Evolutionary conservation across 2,797 vertebrate species (phyloP).

Genomic region (Hoplostethus atlanticus): DNA sequence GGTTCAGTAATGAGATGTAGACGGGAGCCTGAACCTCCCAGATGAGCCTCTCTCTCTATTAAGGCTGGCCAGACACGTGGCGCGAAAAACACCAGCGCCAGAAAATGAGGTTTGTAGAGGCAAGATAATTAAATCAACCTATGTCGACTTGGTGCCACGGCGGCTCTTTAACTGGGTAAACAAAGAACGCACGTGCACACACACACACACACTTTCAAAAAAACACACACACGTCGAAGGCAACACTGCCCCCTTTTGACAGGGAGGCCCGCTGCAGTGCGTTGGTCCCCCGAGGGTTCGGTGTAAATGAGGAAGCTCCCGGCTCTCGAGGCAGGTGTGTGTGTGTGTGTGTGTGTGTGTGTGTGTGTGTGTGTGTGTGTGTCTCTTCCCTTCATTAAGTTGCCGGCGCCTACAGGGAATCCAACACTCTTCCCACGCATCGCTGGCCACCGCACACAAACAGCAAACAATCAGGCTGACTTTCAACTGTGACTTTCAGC

Average conservation of each 20-base stretch:
- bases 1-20: constrained; percentile 63
- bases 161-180: constrained; percentile 61
- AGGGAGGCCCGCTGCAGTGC: constrained; percentile 63
- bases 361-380: constrained; percentile 33
- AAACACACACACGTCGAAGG: neutral
- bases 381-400: constrained; percentile 77
- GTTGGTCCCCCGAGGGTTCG: constrained; percentile 15
- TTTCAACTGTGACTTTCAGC: constrained; percentile 83
- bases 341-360: no score
- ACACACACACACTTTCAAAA: neutral
- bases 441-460: constrained; percentile 66
- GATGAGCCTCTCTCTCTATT: constrained; percentile 46
- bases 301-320: constrained; percentile 65
- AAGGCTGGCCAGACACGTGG: constrained; percentile 47
- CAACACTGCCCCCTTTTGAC: constrained; percentile 71
- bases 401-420: constrained; percentile 71
- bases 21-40: constrained; percentile 52
- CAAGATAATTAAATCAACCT: constrained; percentile 69
- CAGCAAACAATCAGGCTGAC: constrained; percentile 79
- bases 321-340: constrained; percentile 39
- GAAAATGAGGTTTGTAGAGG: constrained; percentile 54
- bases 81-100: constrained; percentile 18
- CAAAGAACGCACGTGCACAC: constrained; percentile 19
- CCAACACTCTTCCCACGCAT: constrained; percentile 72
- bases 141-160: constrained; percentile 52